These are phyloP conservation scores for Prochilodus magdalenae DNA, from an alignment of 2,113 vertebrate species.

Conservation along the genomic window DNA sequence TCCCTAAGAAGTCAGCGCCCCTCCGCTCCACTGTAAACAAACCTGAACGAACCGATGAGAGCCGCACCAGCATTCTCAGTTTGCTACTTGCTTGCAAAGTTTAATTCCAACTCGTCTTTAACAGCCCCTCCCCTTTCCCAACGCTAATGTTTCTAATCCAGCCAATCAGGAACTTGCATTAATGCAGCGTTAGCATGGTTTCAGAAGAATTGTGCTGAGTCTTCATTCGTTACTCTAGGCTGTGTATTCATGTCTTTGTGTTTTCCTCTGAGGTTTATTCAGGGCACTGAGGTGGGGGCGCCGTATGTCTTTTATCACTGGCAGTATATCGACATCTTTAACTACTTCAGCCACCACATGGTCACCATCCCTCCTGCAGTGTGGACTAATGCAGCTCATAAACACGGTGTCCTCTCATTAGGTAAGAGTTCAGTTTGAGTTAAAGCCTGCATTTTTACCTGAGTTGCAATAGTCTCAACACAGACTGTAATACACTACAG, in stretches of 20 bases:
- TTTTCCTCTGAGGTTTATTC: conserved; percentile 84
- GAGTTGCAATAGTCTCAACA: neutral
- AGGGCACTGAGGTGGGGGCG: conserved; percentile 76
- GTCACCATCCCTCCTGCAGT: conserved; percentile 90
- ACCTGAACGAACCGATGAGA: too few relatives aligned
- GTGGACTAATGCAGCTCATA: conserved; percentile 92
- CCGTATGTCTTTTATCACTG: conserved; percentile 97
- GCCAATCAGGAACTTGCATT: too few relatives aligned
- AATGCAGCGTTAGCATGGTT: too few relatives aligned
- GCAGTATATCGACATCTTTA: conserved; percentile 91
- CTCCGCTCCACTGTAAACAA: too few relatives aligned
- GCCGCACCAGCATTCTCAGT: too few relatives aligned
- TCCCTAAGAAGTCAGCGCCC: too few relatives aligned
- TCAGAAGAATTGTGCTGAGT: neutral
- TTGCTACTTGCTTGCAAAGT: too few relatives aligned
- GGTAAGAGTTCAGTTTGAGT: conserved; percentile 75
- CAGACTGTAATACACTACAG: too few relatives aligned
- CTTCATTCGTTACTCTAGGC: neutral
- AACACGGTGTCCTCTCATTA: conserved; percentile 85
- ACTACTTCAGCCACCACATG: conserved; percentile 92
- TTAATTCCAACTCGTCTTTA: too few relatives aligned
- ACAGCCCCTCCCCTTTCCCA: too few relatives aligned
- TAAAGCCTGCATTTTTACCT: too few relatives aligned
- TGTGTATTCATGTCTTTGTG: neutral
- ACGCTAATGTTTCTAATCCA: too few relatives aligned